These are phyloP conservation scores for Archips crataeganus DNA, from an alignment of 2,888 invertebrate genomes.

Conservation along the genomic window DNA sequence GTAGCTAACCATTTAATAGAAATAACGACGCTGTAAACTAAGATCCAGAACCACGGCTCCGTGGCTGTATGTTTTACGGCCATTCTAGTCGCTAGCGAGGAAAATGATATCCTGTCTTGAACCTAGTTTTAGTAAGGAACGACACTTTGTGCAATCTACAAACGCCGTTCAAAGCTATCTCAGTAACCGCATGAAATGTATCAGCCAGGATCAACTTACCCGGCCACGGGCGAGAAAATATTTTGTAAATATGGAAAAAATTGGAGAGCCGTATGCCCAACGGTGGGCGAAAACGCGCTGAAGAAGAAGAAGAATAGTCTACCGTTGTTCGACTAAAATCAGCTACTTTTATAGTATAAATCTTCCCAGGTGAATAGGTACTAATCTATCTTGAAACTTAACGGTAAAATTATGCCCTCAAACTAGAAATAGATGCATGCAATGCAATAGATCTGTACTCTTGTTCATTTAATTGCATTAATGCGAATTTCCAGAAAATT, in stretches of 20 bases:
- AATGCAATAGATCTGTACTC: too few species aligned
- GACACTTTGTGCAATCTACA: constrained; percentile 35
- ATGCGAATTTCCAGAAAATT: too few species aligned
- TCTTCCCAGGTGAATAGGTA: too few species aligned
- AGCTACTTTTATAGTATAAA: too few species aligned
- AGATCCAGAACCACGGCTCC: background rate
- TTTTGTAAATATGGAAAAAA: too few species aligned
- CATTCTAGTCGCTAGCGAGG: constrained; percentile 13
- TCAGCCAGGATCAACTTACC: constrained; percentile 28
- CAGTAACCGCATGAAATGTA: constrained; percentile 23
- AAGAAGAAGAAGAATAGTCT: too few species aligned
- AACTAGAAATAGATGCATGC: too few species aligned
- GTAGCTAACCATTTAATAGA: constrained; percentile 5
- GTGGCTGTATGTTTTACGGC: constrained; percentile 13
- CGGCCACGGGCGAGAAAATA: constrained; percentile 3
- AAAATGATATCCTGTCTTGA: constrained; percentile 28
- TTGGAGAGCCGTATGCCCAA: too few species aligned
- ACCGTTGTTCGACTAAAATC: background rate
- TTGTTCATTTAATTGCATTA: too few species aligned
- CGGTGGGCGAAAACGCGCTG: too few species aligned
- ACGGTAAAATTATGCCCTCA: background rate
- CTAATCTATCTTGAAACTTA: background rate
- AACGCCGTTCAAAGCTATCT: constrained; percentile 6
- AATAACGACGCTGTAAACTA: constrained; percentile 12
- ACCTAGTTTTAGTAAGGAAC: constrained; percentile 19